Conservation (phyloP, 2,888 invertebrate species). For the Synanthedon vespiformis region DNA sequence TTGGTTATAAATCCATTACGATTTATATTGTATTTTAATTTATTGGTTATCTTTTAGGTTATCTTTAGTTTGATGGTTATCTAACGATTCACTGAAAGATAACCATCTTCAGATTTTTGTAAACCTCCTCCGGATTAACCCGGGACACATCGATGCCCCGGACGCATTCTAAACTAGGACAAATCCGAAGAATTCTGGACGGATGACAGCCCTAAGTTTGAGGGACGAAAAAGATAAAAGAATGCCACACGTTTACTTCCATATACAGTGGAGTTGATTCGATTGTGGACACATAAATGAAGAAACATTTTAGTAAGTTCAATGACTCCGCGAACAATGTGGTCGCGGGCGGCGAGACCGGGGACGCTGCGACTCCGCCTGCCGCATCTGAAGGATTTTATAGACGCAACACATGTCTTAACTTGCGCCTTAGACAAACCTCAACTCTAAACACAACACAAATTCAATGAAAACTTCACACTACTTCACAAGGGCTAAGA, state of each 20-base stretch:
- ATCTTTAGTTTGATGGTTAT: no score
- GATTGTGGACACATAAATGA: constrained; percentile 65
- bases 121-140: no score
- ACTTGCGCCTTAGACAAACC: constrained; percentile 16
- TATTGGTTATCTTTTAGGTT: no score
- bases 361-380: constrained; percentile 23
- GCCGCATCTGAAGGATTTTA: constrained; percentile 53
- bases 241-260: constrained; percentile 46
- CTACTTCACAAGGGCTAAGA: no score
- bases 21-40: no score
- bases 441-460: neutral
- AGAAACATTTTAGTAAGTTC: constrained; percentile 64
- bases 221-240: constrained; percentile 31
- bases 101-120: no score
- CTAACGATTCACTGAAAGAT: no score
- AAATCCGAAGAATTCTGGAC: no score
- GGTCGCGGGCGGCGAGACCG: constrained; percentile 48
- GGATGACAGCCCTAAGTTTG: constrained; percentile 15
- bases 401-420: constrained; percentile 38
- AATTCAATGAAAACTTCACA: no score
- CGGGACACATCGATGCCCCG: no score
- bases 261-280: constrained; percentile 59
- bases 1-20: no score
- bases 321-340: constrained; percentile 43
- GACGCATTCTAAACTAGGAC: no score